Evolutionary conservation across 2,888 invertebrate species (phyloP), one percentile per base, ranked within the genome.

Genomic region (Phaonia tiefii): DNA sequence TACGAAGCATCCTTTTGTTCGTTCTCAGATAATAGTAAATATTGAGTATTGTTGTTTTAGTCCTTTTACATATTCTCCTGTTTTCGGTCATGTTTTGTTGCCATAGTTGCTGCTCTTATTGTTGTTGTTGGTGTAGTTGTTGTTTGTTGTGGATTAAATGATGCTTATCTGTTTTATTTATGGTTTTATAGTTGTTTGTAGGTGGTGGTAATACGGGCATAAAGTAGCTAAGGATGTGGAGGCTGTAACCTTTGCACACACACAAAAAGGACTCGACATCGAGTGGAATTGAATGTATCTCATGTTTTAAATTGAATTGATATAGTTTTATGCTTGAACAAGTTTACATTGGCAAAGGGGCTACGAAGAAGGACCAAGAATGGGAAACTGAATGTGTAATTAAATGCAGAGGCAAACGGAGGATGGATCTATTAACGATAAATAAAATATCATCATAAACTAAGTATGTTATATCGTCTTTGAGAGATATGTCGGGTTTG

Each of bases 101-200:
- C 20, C 20, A 20, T 60, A 20, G 39, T 11, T 20, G 22, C 39
- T 17, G 49, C 49, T n/a, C 17, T 72, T 3, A 5, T 31, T 31
- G 8, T 37, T 63, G 63, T 63, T 63, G 22, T 22, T 63, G 63
- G 42, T n/a, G 31, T 15, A 22, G 39, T 42, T 63, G 22, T 22
- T 63, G 63, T 37, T 8, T 66, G 31, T 54, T 63, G 44, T 39
- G 46, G 44, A 75, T 72, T 75, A 75, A 75, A 67, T 63, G 80
- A 75, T 75, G 75, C 63, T 80, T 80, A 79, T 75, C 69, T 69
- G 10, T 63, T 54, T 73, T 80, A 69, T 75, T 80, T 80, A 69
- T 75, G 67, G 46, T 75, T 63, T 42, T 63, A 63, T 63, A 37
- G 39, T 39, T 63, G 63, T 20, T 63, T 63, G 63, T 63, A 63